Percentiles rank a stretch among this genome's conserved stretches.
Evolutionary conservation across 2,113 vertebrate genomes (phyloP).

Genomic region (Neolamprologus brichardi): DNA sequence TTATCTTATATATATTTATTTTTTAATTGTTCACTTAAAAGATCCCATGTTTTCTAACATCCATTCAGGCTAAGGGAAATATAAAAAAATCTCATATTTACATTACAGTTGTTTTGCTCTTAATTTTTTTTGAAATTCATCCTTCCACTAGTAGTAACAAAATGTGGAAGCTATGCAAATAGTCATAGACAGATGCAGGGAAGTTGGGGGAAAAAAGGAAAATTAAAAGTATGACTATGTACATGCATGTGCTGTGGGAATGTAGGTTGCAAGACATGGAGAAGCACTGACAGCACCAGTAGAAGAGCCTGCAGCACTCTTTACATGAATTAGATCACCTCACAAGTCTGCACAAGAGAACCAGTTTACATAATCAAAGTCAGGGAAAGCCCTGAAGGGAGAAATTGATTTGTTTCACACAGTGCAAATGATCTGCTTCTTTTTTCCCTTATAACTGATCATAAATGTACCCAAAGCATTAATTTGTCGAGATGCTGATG

Average conservation of each 20-base stretch:
- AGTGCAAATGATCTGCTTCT: slow-evolving; percentile 26
- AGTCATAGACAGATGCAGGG: not conserved
- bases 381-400: slow-evolving; percentile 29
- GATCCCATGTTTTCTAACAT: not conserved
- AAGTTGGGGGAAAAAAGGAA: fast-evolving
- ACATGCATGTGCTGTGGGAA: not conserved
- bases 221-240: not conserved
- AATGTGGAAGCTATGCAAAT: not conserved
- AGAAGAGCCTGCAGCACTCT: slow-evolving; percentile 35
- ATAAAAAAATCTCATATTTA: not conserved
- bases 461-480: not conserved
- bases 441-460: not conserved
- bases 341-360: slow-evolving; percentile 43
- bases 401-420: slow-evolving; percentile 50
- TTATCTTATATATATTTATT: not conserved
- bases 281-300: slow-evolving; percentile 44
- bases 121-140: not conserved
- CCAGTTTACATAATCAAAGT: slow-evolving; percentile 8
- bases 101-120: not conserved
- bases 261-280: slow-evolving; percentile 10
- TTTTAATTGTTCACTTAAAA: not conserved
- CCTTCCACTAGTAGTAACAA: not conserved
- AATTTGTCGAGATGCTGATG: not conserved
- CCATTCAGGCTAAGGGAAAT: not conserved
- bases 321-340: slow-evolving; percentile 19